Evolutionary conservation across 1,140 invertebrate genomes (phyloP).

Genomic region (Rhagoletis zephyria): DNA sequence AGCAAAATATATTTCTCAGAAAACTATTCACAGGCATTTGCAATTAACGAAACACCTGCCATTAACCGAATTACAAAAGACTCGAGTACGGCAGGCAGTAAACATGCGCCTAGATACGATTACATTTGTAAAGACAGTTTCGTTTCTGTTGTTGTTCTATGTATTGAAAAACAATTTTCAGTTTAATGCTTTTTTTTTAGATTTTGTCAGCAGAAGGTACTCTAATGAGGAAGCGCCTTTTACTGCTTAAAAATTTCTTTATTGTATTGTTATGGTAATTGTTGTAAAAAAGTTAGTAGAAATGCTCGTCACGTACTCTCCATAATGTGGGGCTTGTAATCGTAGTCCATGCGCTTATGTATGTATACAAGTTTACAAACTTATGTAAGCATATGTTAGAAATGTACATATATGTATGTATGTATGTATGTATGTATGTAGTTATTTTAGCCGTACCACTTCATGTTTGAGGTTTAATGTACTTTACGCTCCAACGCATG

Average conservation of each 20-base stretch:
- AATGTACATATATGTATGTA: neutral
- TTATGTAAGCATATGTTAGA: neutral
- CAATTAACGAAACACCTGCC: too few species aligned
- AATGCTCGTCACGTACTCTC: slow-evolving; percentile 61
- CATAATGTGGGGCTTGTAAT: slow-evolving; percentile 48
- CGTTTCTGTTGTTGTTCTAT: neutral
- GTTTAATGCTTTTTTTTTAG: neutral
- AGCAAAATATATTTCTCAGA: too few species aligned
- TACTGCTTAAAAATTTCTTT: slow-evolving; percentile 5
- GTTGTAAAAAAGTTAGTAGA: slow-evolving; percentile 57
- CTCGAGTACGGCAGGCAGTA: too few species aligned
- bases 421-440: slow-evolving; percentile 46
- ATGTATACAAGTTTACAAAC: neutral
- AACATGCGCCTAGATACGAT: too few species aligned
- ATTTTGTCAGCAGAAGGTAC: neutral
- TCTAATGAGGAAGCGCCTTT: slow-evolving; percentile 37
- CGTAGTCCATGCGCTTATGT: neutral
- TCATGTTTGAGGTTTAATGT: slow-evolving; percentile 52
- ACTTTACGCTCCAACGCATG: slow-evolving; percentile 67
- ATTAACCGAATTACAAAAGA: too few species aligned
- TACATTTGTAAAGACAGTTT: too few species aligned
- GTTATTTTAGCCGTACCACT: slow-evolving; percentile 36
- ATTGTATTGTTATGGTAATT: slow-evolving; percentile 29
- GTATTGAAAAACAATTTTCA: neutral
- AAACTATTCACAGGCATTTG: too few species aligned